Base-by-base conservation (phyloP, 2,888 invertebrate species). In the Balanococcus diminutus region DNA sequence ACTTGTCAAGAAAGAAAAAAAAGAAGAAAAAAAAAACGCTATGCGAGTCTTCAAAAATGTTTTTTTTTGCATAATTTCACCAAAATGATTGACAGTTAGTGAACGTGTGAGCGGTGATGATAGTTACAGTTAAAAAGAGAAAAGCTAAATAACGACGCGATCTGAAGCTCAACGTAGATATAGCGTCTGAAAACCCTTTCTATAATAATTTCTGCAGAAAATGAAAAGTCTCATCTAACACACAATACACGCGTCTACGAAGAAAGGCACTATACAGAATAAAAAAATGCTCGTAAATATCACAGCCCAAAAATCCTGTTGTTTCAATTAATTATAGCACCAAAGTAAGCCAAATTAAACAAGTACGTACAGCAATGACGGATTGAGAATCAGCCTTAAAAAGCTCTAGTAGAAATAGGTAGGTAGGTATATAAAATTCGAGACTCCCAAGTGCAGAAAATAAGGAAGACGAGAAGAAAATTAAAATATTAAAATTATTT, bases 291-390 rank as follows among this genome's bases (percentile, higher is more conserved):
- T 79, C 19, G 36, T 19, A 79, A 79, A 79, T 36, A 79, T 79
- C 75, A 79, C 75, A 79, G 75, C 75, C 75, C 75, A 36, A 79
- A 79, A 79, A 79, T 79, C 75, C 36, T 36, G 36, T 79, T 79
- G 32, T 79, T 79, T 36, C 11, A 42, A 14, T 11, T 42, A n/a
- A n/a, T n/a, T n/a, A 5, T 67, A 79, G 75, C 75, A 79, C 75
- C 75, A 79, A 36, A n/a, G n/a, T 19, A 36, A 79, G 75, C 36
- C 32, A 75, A 8, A 36, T 36, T 36, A 36, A 22, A 79, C 19
- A 79, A 28, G 36, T 72, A 36, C 31, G 31, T 36, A 19, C n/a
- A 25, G 75, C 19, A 72, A 56, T 46, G 14, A 28, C 75, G 75
- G 36, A 32, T 79, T 67, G 67, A 67, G 16, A 67, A 31, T 28